These are phyloP conservation scores for Acyrthosiphon pisum DNA, from an alignment of 1,140 invertebrate genomes.

Conservation along the genomic window DNA sequence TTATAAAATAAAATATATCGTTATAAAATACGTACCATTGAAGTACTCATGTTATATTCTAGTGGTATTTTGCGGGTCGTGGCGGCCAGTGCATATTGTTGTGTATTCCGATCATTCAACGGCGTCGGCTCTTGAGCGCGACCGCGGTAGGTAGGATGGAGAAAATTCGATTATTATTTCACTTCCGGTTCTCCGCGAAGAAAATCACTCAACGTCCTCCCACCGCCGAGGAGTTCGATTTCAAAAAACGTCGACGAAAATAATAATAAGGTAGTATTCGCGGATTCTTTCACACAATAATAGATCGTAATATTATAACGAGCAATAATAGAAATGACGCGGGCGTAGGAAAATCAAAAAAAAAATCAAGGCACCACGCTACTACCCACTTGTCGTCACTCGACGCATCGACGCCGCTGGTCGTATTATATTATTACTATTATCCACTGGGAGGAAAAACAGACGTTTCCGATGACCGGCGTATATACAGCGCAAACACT, in stretches of 20 bases:
- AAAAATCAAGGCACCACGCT: neutral
- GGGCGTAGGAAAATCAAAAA: neutral
- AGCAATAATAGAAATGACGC: neutral
- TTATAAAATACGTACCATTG: neutral
- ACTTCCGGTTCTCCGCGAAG: neutral
- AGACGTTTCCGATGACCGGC: neutral
- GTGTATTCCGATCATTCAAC: neutral
- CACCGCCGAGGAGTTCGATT: neutral
- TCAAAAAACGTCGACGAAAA: neutral
- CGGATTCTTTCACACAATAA: neutral
- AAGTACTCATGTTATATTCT: neutral
- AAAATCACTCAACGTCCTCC: neutral
- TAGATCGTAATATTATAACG: neutral
- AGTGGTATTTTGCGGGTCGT: neutral
- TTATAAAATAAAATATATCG: neutral
- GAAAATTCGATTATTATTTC: neutral
- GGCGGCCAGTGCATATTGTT: neutral
- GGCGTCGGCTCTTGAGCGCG: no score
- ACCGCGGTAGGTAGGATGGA: no score
- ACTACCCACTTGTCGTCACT: neutral
- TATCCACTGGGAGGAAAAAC: neutral
- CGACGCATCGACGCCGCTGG: neutral
- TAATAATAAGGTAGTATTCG: neutral
- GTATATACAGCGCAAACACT: neutral
- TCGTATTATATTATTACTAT: neutral